These are phyloP conservation scores for Desmophyllum pertusum DNA, from an alignment of 92 coral and sea anemone genomes.

Conservation along the genomic window DNA sequence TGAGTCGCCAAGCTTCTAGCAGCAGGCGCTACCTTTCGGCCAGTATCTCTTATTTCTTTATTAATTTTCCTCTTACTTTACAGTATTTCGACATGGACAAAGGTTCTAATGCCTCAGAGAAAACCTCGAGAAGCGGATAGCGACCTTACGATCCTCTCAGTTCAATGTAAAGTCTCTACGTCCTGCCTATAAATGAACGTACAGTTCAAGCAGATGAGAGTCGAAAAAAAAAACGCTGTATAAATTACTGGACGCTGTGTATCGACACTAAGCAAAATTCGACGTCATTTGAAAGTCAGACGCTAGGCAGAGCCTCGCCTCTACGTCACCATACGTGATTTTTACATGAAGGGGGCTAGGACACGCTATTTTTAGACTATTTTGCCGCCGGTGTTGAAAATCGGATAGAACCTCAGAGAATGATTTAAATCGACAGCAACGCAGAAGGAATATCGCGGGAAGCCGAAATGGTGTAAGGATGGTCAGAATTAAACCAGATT, in stretches of 20 bases:
- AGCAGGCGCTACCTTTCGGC: background rate
- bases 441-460: background rate
- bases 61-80: background rate
- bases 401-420: background rate
- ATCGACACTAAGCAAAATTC: background rate
- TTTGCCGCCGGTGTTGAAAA: background rate
- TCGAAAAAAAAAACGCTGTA: background rate
- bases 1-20: too few relatives aligned
- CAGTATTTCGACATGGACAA: constrained; percentile 48
- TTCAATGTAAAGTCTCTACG: background rate
- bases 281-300: background rate
- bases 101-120: constrained; percentile 23
- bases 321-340: background rate
- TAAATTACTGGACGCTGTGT: background rate
- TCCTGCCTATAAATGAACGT: background rate
- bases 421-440: too few relatives aligned
- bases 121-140: constrained; percentile 34
- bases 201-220: background rate
- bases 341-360: background rate
- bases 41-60: background rate
- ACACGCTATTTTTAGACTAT: background rate
- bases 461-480: background rate
- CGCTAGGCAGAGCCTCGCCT: background rate
- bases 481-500: background rate
- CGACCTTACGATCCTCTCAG: background rate